Evolutionary conservation across 2,113 vertebrate species (phyloP).

Genomic region (Perognathus longimembris): DNA sequence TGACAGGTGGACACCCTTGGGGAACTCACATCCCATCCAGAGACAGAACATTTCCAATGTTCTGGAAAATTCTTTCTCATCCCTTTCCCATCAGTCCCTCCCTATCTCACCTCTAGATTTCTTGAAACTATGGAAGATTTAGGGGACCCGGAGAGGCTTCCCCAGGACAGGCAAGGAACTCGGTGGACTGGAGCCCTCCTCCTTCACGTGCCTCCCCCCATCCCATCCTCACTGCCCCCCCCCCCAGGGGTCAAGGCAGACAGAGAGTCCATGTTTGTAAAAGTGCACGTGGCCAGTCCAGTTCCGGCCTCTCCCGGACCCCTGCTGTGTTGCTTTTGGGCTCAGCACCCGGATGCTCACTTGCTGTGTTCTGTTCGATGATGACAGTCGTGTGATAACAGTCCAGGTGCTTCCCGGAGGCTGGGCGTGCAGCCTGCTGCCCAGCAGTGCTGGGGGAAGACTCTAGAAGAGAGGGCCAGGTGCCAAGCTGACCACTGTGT

Average conservation of each 20-base stretch:
- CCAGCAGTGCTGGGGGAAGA: conserved; percentile 5
- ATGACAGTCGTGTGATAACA: conserved; percentile 60
- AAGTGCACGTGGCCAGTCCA: too few relatives aligned
- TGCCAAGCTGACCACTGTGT: conserved; percentile 40
- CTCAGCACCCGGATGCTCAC: conserved; percentile 76
- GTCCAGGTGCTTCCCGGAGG: conserved; percentile 88
- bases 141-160: too few relatives aligned
- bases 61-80: neutral
- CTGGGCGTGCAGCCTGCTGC: conserved; percentile 62
- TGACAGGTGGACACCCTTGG: neutral
- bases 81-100: neutral
- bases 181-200: neutral
- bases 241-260: neutral
- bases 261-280: neutral
- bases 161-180: neutral
- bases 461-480: neutral
- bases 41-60: neutral
- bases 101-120: neutral
- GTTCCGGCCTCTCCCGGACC: neutral
- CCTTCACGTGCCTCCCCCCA: neutral
- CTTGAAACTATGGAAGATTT: neutral
- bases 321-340: conserved; percentile 75
- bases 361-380: conserved; percentile 28
- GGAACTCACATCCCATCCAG: neutral
- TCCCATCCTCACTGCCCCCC: neutral